phyloP scores from a whole-genome alignment of 2,113 vertebrate species.

The Promerops cafer region DNA sequence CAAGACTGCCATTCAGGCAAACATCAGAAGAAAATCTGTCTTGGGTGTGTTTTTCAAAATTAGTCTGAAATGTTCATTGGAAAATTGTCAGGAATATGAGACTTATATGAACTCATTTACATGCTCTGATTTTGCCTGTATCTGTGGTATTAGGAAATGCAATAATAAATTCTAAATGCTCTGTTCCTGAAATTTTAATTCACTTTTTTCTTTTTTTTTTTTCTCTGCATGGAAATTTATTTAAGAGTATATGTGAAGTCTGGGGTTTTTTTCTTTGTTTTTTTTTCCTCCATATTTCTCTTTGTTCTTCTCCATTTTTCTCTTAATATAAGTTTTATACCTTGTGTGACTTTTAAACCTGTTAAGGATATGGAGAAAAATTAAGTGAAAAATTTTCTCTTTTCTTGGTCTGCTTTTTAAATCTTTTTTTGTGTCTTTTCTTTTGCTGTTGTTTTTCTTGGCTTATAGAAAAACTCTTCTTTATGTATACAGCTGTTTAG shows the following conservation, averaged over 20 bases:
- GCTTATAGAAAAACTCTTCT: neutral
- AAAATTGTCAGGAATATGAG: conserved; percentile 36
- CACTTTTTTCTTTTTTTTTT: neutral
- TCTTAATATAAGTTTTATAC: neutral
- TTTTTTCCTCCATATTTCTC: neutral
- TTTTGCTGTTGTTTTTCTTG: neutral
- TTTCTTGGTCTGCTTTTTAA: neutral
- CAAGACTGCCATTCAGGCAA: conserved; percentile 25
- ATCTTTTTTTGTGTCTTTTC: neutral
- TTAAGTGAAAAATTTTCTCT: neutral
- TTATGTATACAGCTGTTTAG: neutral
- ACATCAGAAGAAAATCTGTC: conserved; percentile 22
- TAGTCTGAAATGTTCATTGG: conserved; percentile 9
- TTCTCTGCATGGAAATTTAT: neutral
- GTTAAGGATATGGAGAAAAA: neutral
- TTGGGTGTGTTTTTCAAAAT: conserved; percentile 25
- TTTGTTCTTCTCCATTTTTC: neutral
- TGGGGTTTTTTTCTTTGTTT: neutral
- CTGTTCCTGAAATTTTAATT: neutral
- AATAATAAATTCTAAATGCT: neutral
- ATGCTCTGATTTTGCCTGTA: neutral
- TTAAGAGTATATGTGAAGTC: neutral
- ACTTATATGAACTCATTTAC: conserved; percentile 27
- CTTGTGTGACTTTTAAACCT: neutral
- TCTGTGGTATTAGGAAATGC: neutral